Evolutionary conservation across 2,797 vertebrate genomes (phyloP).

Genomic region (Anolis apletophallus): DNA sequence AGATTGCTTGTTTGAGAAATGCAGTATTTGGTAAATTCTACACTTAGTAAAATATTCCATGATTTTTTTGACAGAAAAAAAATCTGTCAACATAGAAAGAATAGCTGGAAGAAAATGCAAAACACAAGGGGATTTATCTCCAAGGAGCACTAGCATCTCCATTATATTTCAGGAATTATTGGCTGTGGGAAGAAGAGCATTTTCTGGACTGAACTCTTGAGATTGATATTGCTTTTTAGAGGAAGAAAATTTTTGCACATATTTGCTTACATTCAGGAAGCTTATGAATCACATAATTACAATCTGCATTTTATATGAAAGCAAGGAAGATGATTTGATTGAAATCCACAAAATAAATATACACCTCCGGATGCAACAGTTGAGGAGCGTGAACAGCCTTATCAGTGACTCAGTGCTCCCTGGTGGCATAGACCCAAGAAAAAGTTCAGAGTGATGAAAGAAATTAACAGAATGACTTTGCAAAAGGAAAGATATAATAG

Average conservation of each 20-base stretch:
- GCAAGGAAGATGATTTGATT: background rate
- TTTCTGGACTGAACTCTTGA: background rate
- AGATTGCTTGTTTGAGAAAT: background rate
- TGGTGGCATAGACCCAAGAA: conserved; percentile 4
- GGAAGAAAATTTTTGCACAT: background rate
- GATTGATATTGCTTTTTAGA: background rate
- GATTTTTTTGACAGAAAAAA: background rate
- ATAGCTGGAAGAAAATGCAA: background rate
- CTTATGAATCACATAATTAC: background rate
- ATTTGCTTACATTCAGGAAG: background rate
- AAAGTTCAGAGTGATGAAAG: conserved; percentile 34
- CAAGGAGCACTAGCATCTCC: background rate
- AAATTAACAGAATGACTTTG: conserved; percentile 46
- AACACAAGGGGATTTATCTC: background rate
- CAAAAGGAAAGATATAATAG: conserved; percentile 29
- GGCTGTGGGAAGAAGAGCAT: background rate
- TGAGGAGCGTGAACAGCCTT: background rate
- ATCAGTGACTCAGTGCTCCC: background rate
- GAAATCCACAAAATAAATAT: conserved; percentile 2
- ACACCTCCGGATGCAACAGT: background rate
- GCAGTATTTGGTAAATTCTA: background rate
- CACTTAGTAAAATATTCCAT: background rate
- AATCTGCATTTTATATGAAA: background rate
- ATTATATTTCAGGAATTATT: background rate
- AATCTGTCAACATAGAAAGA: background rate